Conservation (phyloP, 1,140 invertebrate genomes). For the Solenopsis invicta region DNA sequence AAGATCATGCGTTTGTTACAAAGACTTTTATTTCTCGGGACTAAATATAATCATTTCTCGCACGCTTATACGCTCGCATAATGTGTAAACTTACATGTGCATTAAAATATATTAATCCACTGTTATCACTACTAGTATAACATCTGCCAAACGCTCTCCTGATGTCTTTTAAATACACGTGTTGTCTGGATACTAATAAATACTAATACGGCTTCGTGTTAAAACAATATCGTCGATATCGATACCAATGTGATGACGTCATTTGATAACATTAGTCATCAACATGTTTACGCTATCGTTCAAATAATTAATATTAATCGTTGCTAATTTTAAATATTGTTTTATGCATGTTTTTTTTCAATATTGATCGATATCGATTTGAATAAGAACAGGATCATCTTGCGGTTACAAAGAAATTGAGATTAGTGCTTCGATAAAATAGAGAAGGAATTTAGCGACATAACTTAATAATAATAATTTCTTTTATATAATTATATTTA, state of each 20-base stretch:
- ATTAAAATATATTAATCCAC: constrained; percentile 56
- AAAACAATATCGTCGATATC: constrained; percentile 5
- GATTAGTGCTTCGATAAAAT: not conserved
- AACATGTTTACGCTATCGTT: constrained; percentile 19
- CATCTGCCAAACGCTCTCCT: not conserved
- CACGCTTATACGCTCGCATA: not conserved
- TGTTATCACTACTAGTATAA: constrained; percentile 8
- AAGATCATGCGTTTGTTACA: constrained; percentile 20
- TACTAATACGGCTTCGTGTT: constrained; percentile 28
- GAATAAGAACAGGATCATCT: not conserved
- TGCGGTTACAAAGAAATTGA: not conserved
- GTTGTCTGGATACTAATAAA: not conserved
- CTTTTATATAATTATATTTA: not conserved
- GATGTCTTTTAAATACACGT: not conserved
- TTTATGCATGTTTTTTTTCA: not conserved
- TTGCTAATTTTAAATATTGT: not conserved
- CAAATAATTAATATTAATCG: constrained; percentile 29
- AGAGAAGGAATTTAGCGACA: not conserved
- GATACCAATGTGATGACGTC: not conserved
- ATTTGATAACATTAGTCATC: constrained; percentile 11
- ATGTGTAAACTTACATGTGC: not conserved
- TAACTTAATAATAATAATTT: not conserved
- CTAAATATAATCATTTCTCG: constrained; percentile 21
- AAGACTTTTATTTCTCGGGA: constrained; percentile 29
- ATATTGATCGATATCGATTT: not conserved